Evolutionary conservation across 2,888 invertebrate genomes (phyloP), one percentile per base, ranked within the genome.

Genomic region (Merodon equestris): DNA sequence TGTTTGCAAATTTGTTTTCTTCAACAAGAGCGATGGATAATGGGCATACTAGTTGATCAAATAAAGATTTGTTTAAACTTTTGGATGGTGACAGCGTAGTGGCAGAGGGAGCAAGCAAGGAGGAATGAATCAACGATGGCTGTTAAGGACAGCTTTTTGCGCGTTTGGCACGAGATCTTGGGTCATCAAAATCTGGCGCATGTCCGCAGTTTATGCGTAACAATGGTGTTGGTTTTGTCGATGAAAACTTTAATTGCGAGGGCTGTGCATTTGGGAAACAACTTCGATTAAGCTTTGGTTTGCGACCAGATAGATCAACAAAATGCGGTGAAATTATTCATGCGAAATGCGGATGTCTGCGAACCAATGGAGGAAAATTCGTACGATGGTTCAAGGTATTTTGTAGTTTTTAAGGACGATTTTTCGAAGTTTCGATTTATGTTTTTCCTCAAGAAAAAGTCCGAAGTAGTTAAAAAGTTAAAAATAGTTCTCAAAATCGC

Each of bases 281-380:
- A 12, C 70, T 77, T 50, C 54, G 82, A 18, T 18, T 34, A n/a
- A 71, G 53, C 47, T 75, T 74, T 56, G 36, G 48, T 18, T 18
- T 36, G 9, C 50, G 77, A 15, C 18, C 71, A 53, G 47, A 45
- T 34, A 66, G 17, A 47, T 57, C 71, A 44, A 44, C 44, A 38
- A 58, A 45, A 27, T 66, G 64, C 58, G 73, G 70, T 34, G 61
- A 75, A 51, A 54, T 81, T 1, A 34, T 71, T 40, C 73, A 75
- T 58, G 60, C 61, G 12, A 70, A 81, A 75, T 58, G 60, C 61
- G 12, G 72, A 81, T 68, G 47, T 82, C 13, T 75, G 75, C 45
- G 76, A 76, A 10, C 71, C 68, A n/a, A 66, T 82, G 63, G 54
- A 82, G 56, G 58, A 50, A n/a, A 74, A 60, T 47, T 82, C 81